Conservation (phyloP, 2,113 vertebrate species). For the Tyto alba region DNA sequence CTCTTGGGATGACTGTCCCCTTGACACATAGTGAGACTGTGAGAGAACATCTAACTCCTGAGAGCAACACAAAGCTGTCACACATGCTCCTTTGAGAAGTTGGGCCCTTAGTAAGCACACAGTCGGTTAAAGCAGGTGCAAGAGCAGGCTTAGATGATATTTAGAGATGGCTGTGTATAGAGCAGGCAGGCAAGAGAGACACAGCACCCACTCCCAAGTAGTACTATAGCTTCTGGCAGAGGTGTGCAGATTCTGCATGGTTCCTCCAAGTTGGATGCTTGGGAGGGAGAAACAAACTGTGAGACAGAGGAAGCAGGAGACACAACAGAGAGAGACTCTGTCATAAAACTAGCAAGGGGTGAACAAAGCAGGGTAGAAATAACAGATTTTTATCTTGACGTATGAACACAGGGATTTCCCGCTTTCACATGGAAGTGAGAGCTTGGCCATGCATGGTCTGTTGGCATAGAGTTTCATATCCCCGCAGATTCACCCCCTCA, state of each 20-base stretch:
- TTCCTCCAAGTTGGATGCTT: neutral
- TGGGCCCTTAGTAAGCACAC: neutral
- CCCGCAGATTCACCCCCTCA: neutral
- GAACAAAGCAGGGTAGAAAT: neutral
- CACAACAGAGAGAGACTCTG: neutral
- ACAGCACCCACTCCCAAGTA: neutral
- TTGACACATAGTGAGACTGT: fast-evolving
- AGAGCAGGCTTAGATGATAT: neutral
- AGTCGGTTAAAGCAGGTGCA: neutral
- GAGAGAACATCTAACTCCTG: neutral
- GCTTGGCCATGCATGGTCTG: neutral
- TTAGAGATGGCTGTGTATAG: neutral
- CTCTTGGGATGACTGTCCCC: neutral
- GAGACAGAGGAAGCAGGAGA: neutral
- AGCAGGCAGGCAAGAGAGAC: neutral
- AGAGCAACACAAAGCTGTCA: neutral
- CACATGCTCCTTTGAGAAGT: neutral
- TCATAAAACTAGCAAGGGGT: neutral
- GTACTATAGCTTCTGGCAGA: neutral
- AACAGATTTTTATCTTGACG: neutral
- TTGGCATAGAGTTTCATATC: neutral
- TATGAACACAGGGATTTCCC: neutral
- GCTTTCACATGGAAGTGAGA: neutral
- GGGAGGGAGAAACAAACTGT: neutral
- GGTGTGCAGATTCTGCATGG: fast-evolving